Evolutionary conservation across 2,888 invertebrate genomes (phyloP), one percentile per base, ranked within the genome.

Genomic region (Pollenia labialis): DNA sequence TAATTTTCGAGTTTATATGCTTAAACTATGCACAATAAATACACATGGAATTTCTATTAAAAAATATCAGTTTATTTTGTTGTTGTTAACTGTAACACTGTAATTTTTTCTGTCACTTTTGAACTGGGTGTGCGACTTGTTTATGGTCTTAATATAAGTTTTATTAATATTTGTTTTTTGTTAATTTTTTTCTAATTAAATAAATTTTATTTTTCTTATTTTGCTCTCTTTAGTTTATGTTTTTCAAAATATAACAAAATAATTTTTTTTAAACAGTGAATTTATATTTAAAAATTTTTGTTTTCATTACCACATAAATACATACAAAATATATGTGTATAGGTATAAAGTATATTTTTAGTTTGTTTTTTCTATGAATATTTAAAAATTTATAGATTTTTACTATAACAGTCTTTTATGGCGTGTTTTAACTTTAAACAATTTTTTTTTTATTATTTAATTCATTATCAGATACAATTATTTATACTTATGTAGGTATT

Each of bases 351-450:
- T 56, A 56, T 50, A 74, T 16, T 68, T 56, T 50, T 52, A 52
- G n/a, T 60, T 71, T 42, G 9, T 48, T 14, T 48, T 56, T 23
- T 50, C 40, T 64, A 52, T 23, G 82, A 87, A 86, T 88, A 88
- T 88, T 82, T 79, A 54, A 69, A 54, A 81, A 79, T 87, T 68
- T 68, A 56, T 87, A 88, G 82, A 85, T 81, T 86, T 77, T 90
- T 88, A 87, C 83, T 89, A 89, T 88, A 91, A 91, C 91, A 91
- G 91, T 91, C 91, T 91, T 91, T 90, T 90, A 90, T 91, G 90
- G 91, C 90, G 48, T 68, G 58, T 68, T 52, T 69, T 32, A 6
- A 52, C 69, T 58, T 64, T 44, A 66, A 44, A 23, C 16, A 32
- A 6, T 62, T 16, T 14, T 3, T 18, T 44, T 11, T 44, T 4